Base-by-base conservation (phyloP, 2,888 invertebrate species). In the Sphecodes monilicornis region DNA sequence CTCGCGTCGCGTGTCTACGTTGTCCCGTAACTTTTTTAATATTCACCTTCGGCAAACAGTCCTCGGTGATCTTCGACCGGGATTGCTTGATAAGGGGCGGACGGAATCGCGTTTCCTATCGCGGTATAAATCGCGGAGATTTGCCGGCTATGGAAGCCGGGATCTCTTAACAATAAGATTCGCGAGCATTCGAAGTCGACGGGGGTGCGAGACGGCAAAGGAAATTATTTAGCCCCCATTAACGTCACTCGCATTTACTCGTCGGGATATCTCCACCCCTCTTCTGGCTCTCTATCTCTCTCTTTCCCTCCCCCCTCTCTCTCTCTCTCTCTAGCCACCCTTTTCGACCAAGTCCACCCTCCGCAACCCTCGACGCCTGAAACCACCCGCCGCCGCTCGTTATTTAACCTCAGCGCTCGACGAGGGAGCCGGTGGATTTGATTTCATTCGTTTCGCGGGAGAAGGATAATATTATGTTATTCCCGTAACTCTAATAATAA, bases 181-280 rank as follows among this genome's bases (percentile, higher is more conserved):
- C 78, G 82, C 83, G 81, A 75, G 87, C 81, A 85, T 88, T 88
- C 76, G 78, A 87, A 88, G 76, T 69, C 75, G 73, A 77, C 87
- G 84, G 88, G 83, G 87, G 82, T 89, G 88, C 81, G 86, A 88
- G 81, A 91, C 90, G 92, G 91, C 86, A 90, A 92, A 91, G 91
- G 91, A 92, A 93, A 93, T 93, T 93, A 93, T 93, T 93, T 93
- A 93, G 92, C 91, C 90, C 91, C 93, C 91, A 93, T 93, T 93
- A 93, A 93, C 91, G 93, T 93, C 93, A 93, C 88, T 93, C 91
- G 92, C 93, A 93, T 91, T 93, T 92, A 89, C 88, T 88, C 89
- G 89, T 86, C 86, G 84, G 73, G 82, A 82, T 82, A 77, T 85
- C 81, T 78, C 87, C 74, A 86, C 88, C 86, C 82, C 80, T 54